These are phyloP conservation scores for Florisuga fusca DNA, from an alignment of 2,797 vertebrate genomes.

Conservation along the genomic window DNA sequence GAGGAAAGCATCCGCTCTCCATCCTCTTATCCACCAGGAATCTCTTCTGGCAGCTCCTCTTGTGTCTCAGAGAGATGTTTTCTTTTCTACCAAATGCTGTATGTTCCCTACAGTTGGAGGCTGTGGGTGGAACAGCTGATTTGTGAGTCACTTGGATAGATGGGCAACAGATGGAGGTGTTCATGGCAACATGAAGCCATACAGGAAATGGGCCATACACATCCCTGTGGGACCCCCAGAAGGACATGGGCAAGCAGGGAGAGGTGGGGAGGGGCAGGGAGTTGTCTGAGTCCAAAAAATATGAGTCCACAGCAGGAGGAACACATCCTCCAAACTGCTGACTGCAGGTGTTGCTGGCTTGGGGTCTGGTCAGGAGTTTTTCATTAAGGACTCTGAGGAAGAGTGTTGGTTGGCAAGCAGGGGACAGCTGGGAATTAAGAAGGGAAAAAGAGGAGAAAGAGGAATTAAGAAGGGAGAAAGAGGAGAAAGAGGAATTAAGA, in stretches of 20 bases:
- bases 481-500: neutral
- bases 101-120: neutral
- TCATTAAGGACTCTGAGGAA: neutral
- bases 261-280: neutral
- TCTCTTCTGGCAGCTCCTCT: neutral
- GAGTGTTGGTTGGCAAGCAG: neutral
- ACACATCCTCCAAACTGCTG: neutral
- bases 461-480: neutral
- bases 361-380: neutral
- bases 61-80: neutral
- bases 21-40: neutral
- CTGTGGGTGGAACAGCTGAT: neutral
- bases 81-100: neutral
- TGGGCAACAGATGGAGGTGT: neutral
- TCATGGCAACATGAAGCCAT: rapidly evolving
- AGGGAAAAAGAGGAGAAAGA: neutral
- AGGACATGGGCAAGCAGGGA: rapidly evolving
- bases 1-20: neutral
- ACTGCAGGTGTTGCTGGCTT: neutral
- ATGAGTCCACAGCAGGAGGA: neutral
- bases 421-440: neutral
- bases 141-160: neutral
- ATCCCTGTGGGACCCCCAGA: neutral
- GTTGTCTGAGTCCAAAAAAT: neutral
- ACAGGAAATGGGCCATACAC: neutral